Conservation (phyloP, 2,797 vertebrate species). For the Smutsia temminckii region DNA sequence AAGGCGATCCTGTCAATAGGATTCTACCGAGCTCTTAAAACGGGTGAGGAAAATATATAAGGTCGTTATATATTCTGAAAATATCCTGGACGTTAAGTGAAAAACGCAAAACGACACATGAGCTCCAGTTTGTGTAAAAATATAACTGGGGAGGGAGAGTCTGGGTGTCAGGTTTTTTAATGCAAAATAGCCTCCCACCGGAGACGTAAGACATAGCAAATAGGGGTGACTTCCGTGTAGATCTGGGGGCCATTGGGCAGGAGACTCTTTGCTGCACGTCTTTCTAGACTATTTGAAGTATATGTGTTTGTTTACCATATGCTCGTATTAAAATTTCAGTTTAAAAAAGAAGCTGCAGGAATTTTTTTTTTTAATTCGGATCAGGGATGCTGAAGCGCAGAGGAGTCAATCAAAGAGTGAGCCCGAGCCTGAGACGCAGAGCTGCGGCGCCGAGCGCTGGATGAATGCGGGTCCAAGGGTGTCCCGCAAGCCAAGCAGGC, state of each 20-base stretch:
- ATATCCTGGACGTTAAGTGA: neutral
- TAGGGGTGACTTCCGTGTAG: fast-evolving
- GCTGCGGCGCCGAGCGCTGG: neutral
- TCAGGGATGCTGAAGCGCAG: neutral
- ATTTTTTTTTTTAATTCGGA: neutral
- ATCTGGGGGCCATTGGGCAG: neutral
- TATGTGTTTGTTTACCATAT: neutral
- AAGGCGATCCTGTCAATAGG: neutral
- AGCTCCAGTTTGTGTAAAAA: neutral
- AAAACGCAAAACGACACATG: neutral
- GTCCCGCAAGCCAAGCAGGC: fast-evolving
- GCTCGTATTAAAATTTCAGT: conserved; percentile 18
- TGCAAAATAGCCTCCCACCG: fast-evolving
- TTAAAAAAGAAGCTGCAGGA: conserved; percentile 22
- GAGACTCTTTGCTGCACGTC: neutral
- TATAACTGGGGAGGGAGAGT: neutral
- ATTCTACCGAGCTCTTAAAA: neutral
- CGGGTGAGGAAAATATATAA: neutral
- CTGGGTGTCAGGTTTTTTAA: neutral
- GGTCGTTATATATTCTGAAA: neutral
- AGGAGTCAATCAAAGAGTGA: neutral
- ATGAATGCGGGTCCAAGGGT: fast-evolving
- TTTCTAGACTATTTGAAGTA: neutral
- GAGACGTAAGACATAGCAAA: neutral
- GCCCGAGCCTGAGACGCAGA: neutral